Evolutionary conservation across 2,113 vertebrate genomes (phyloP), one percentile per base, ranked within the genome.

Genomic region (Oreochromis tanganicae): DNA sequence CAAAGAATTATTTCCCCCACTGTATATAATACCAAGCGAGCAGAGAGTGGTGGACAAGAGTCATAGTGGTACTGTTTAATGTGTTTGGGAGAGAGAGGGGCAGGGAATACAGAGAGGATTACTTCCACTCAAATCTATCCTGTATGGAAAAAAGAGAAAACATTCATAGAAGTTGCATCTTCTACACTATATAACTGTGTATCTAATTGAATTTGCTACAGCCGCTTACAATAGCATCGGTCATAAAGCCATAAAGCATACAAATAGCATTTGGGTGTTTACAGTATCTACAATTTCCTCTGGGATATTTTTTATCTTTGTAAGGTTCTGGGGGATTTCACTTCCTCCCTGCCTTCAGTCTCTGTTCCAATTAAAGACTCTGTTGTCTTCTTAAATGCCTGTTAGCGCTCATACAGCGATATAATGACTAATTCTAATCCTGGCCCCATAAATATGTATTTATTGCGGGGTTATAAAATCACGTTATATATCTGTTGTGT

Each of bases 291-390:
- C 19, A 50, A 12, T 88, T 85, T 82, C 87, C 89, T 75, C 27
- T 66, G 66, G 54, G 86, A 85, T 88, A 34, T 29, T 79, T 78
- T 82, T 81, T 17, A 88, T 89, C 78, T 52, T 81, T 88, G 54
- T 29, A 57, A 57, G 73, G 73, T 88, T 92, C 63, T 82, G 75
- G 75, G 59, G 83, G 83, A 85, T 90, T 92, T 90, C 3, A 78
- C 61, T 82, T 87, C 73, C 84, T 88, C 43, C 4, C 48, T 85
- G 89, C 63, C 38, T 84, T 86, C 78, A 43, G 82, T 89, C 55
- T 38, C 61, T 54, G 59, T 85, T 91, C 90, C 90, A 93, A 91
- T 93, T 93, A 93, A 84, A 91, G 87, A 85, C 56, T 7, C 52
- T 4, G 63, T 71, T 92, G 86, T 87, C 34, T 43, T 84, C 48